These are phyloP conservation scores for Latrodectus elegans DNA, from an alignment of 2,888 invertebrate species.

Conservation along the genomic window DNA sequence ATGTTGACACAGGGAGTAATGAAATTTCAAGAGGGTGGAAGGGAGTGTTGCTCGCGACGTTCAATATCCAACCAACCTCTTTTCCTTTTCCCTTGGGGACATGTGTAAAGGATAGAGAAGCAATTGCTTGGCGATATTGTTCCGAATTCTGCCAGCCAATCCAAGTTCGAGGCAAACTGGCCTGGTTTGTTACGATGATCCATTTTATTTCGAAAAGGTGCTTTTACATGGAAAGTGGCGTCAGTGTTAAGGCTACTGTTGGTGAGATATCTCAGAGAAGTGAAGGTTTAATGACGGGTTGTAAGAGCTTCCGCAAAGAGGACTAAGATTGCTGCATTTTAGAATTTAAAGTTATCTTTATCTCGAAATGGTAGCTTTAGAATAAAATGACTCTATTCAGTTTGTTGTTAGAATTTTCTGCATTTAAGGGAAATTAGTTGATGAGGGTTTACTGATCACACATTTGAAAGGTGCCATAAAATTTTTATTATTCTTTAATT, in stretches of 20 bases:
- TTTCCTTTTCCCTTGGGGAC: slow-evolving; percentile 22
- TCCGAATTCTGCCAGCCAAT: slow-evolving; percentile 3
- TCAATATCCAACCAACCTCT: slow-evolving; percentile 43
- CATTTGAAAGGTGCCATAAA: no score
- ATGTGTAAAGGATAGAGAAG: slow-evolving; percentile 57
- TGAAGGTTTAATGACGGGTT: not conserved
- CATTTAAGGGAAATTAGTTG: no score
- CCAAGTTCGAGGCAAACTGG: slow-evolving; percentile 26
- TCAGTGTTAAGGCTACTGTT: not conserved
- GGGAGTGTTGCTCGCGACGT: slow-evolving; percentile 17
- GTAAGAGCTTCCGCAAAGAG: not conserved
- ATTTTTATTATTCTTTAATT: no score
- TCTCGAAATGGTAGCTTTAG: no score
- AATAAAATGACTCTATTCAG: no score
- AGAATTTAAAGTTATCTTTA: no score
- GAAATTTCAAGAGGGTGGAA: slow-evolving; percentile 57
- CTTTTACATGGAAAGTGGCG: not conserved
- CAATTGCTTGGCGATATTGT: slow-evolving; percentile 57
- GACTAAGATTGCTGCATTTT: no score
- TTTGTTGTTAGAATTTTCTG: no score
- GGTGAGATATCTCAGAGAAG: not conserved
- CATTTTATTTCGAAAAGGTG: not conserved
- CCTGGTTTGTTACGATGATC: not conserved
- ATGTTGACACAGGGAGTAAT: slow-evolving; percentile 65
- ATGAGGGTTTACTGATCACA: no score